Base-by-base conservation (phyloP, 2,113 vertebrate genomes). In the Ceyx melanurus region DNA sequence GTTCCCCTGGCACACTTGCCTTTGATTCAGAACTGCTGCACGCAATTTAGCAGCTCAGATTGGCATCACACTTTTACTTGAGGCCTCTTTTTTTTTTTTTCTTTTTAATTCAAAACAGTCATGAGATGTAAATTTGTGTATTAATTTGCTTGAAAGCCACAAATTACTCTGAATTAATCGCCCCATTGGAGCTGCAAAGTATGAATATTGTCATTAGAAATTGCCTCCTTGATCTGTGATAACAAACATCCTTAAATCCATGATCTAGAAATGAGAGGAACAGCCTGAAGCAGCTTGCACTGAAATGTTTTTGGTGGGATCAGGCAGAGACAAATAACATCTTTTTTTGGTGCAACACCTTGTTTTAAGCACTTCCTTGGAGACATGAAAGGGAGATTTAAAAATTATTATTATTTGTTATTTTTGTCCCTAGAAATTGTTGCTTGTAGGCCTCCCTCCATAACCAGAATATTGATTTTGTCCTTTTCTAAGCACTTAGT, bases 131-230 rank as follows among this genome's bases (percentile, higher is more conserved):
- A 58, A 56, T 89, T 83, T 89, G 29, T 60, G 22, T 88, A 64
- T 92, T 89, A 58, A 89, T 95, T 71, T 71, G 20, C 58, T 86
- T 66, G 53, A 46, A 92, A 95, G 74, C 77, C 65, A 42, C 67
- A 50, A 82, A 86, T 61, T 40, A 33, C 37, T 92, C 80, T 46
- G 73, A 89, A 79, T 90, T 61, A 93, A 71, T 80, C 60, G 28
- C 79, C 58, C 57, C 45, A 19, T 6, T 61, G 85, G 85, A 80
- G 81, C 57, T 94, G 51, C 81, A 62, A 82, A 82, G 50, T 43
- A 37, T 23, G 73, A 89, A 89, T 94, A 68, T 43, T 64, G 75
- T 87, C n/a, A 78, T 83, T 82, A 62, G 75, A 79, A 86, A 70
- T 43, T 37, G 45, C 62, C 94, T 81, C 26, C 56, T 81, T 90